A percentile compares a stretch with the other conserved stretches of the same genome.
These are phyloP conservation scores for Hoplias malabaricus DNA, from an alignment of 2,113 vertebrate species.

Conservation along the genomic window DNA sequence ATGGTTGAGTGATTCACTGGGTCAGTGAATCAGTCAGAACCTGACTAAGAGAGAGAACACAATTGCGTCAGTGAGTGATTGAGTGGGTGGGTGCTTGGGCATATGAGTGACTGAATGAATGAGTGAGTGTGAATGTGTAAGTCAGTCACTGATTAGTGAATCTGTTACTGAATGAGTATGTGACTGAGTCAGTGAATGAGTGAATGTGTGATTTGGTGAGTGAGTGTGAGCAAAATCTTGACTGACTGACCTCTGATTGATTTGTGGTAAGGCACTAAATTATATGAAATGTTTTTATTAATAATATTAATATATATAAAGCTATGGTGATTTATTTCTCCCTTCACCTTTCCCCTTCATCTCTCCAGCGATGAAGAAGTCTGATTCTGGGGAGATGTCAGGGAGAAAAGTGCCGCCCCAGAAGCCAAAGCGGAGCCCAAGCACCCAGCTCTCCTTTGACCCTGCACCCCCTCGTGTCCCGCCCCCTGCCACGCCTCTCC, in stretches of 20 bases:
- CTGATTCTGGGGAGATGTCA: conserved; percentile 75
- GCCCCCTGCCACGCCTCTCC: conserved; percentile 66
- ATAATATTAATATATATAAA: no score
- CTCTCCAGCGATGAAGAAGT: conserved; percentile 78
- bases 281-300: no score
- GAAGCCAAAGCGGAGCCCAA: conserved; percentile 87
- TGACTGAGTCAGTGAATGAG: neutral
- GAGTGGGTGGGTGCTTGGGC: no score
- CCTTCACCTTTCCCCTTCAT: neutral
- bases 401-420: conserved; percentile 83
- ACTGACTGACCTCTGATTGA: neutral
- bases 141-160: no score
- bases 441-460: conserved; percentile 85
- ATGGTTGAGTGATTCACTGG: no score
- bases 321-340: neutral
- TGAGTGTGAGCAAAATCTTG: neutral
- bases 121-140: no score
- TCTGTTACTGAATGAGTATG: neutral
- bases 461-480: conserved; percentile 61
- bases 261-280: no score
- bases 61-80: no score
- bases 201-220: neutral
- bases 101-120: no score
- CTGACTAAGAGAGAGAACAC: no score
- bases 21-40: no score